These are phyloP conservation scores for Coptodon rendalli DNA, from an alignment of 2,113 vertebrate genomes.

Conservation along the genomic window DNA sequence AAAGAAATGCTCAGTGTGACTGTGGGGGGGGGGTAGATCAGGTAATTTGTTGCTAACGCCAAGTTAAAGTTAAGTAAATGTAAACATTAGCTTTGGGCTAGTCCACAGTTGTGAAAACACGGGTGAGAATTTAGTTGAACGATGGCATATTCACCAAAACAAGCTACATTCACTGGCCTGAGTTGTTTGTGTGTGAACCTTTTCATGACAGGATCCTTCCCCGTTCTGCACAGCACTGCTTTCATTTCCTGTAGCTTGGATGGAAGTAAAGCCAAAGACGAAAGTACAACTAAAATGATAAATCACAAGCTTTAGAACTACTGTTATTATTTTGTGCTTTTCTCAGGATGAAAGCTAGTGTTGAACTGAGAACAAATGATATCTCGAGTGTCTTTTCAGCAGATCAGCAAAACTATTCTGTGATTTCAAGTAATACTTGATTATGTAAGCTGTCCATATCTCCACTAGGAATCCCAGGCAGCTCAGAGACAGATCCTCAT, in stretches of 20 bases:
- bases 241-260: neutral
- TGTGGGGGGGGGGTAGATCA: neutral
- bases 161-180: neutral
- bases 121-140: neutral
- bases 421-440: neutral
- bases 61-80: neutral
- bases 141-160: neutral
- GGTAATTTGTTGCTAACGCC: neutral
- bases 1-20: neutral
- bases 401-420: neutral
- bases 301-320: neutral
- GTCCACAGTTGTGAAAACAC: neutral
- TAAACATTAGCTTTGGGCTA: neutral
- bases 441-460: neutral
- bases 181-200: neutral
- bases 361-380: neutral
- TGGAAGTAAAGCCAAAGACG: neutral
- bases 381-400: neutral
- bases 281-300: neutral
- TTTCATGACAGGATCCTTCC: neutral
- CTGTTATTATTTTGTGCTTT: neutral
- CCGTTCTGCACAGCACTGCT: neutral
- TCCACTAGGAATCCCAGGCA: constrained; percentile 90
- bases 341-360: neutral
- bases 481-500: constrained; percentile 96